Evolutionary conservation across 1,140 invertebrate species (phyloP).

Genomic region (Drosophila sproati): DNA sequence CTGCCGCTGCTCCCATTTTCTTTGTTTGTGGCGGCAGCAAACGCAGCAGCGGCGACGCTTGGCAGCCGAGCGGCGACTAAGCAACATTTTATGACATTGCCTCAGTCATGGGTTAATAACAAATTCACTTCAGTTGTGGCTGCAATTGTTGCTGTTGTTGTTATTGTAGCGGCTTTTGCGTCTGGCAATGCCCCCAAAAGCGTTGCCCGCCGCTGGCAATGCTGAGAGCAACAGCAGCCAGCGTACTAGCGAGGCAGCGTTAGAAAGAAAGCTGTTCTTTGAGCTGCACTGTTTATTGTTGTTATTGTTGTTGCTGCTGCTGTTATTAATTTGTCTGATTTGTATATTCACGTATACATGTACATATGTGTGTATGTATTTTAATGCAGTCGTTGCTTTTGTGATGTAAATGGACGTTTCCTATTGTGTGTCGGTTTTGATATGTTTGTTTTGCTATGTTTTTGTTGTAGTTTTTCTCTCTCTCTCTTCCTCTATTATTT

Average conservation of each 20-base stretch:
- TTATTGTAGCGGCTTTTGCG: constrained; percentile 33
- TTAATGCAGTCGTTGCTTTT: constrained; percentile 2
- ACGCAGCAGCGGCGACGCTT: constrained; percentile 72
- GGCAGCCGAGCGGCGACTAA: constrained; percentile 33
- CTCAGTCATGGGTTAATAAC: constrained; percentile 16
- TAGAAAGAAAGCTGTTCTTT: constrained; percentile 12
- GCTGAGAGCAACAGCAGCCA: constrained; percentile 31
- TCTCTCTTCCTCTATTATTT: not conserved
- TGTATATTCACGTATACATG: not conserved
- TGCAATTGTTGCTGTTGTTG: constrained; percentile 22
- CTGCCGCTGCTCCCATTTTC: constrained; percentile 61
- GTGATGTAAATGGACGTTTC: constrained; percentile 71
- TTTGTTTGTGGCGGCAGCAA: constrained; percentile 73
- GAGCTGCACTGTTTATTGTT: not conserved
- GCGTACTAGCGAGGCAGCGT: not conserved
- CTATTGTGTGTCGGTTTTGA: constrained; percentile 48
- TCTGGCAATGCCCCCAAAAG: constrained; percentile 48
- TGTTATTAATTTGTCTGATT: not conserved
- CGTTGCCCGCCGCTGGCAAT: constrained; percentile 38
- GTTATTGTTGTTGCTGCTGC: constrained; percentile 12
- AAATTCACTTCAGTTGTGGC: constrained; percentile 10
- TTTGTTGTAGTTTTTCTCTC: constrained; percentile 4
- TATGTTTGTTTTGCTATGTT: constrained; percentile 41
- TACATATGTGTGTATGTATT: constrained; percentile 18
- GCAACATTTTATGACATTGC: constrained; percentile 47